These are phyloP conservation scores for Eclectus roratus DNA, from an alignment of 2,113 vertebrate genomes.

Conservation along the genomic window DNA sequence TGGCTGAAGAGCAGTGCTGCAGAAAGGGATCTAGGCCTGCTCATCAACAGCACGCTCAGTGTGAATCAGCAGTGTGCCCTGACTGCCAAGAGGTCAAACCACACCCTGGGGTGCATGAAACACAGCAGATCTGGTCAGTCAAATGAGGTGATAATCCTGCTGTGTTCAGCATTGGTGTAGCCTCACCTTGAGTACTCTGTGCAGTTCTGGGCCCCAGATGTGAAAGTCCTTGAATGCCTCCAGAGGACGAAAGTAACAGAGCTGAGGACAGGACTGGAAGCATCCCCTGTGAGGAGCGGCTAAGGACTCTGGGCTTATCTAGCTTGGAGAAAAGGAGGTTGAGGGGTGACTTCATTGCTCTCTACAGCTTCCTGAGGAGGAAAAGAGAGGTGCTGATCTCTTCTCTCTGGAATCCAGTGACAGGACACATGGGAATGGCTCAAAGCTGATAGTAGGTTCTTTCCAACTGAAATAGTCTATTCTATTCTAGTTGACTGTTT, in stretches of 20 bases:
- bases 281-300: neutral
- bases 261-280: neutral
- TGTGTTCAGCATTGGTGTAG: neutral
- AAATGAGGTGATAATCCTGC: neutral
- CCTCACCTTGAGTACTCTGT: neutral
- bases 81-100: neutral
- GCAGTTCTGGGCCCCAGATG: neutral
- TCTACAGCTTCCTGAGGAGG: neutral
- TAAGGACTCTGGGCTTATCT: neutral
- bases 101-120: neutral
- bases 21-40: neutral
- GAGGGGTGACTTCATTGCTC: neutral
- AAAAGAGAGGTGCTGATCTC: neutral
- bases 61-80: neutral
- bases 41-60: neutral
- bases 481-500: neutral
- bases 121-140: fast-evolving
- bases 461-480: neutral
- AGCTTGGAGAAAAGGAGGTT: neutral
- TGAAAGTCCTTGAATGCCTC: neutral
- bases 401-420: neutral
- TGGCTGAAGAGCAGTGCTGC: neutral
- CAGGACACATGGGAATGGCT: too few species aligned
- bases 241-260: neutral
- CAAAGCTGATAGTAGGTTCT: neutral